These are phyloP conservation scores for Miltochrista miniata DNA, from an alignment of 2,888 invertebrate species.

Conservation along the genomic window DNA sequence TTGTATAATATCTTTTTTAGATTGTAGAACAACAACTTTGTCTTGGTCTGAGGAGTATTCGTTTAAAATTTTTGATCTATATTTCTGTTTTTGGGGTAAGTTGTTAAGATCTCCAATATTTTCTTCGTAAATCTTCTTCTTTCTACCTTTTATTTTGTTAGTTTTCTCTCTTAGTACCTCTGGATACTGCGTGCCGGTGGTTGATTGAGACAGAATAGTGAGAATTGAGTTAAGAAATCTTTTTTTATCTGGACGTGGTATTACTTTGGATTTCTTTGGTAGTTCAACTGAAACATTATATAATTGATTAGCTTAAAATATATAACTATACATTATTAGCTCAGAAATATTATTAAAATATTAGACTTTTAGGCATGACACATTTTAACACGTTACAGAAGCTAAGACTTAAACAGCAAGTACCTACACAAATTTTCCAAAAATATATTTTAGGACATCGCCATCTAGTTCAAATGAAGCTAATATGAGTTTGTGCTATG, in stretches of 20 bases:
- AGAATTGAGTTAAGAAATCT: constrained; percentile 54
- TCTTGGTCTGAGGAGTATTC: constrained; percentile 31
- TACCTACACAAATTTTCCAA: too few relatives aligned
- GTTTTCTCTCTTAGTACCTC: constrained; percentile 26
- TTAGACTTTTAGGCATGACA: too few relatives aligned
- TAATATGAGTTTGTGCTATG: too few relatives aligned
- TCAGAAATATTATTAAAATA: too few relatives aligned
- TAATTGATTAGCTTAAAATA: too few relatives aligned
- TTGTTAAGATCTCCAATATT: neutral
- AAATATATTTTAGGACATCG: too few relatives aligned
- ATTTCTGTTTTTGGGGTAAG: constrained; percentile 31
- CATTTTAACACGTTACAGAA: too few relatives aligned
- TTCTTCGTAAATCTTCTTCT: constrained; percentile 1
- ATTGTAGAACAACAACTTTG: constrained; percentile 48
- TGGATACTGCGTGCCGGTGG: constrained; percentile 55
- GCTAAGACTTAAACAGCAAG: too few relatives aligned
- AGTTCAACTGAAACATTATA: constrained; percentile 25
- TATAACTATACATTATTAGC: too few relatives aligned
- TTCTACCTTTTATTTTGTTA: constrained; percentile 5
- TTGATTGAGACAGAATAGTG: constrained; percentile 53
- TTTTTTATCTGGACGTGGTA: constrained; percentile 45
- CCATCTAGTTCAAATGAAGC: too few relatives aligned
- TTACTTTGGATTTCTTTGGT: constrained; percentile 33
- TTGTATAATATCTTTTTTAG: constrained; percentile 45
- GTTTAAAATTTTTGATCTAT: constrained; percentile 41